Base-by-base conservation (phyloP, 2,797 vertebrate genomes). In the Mastacembelus armatus region DNA sequence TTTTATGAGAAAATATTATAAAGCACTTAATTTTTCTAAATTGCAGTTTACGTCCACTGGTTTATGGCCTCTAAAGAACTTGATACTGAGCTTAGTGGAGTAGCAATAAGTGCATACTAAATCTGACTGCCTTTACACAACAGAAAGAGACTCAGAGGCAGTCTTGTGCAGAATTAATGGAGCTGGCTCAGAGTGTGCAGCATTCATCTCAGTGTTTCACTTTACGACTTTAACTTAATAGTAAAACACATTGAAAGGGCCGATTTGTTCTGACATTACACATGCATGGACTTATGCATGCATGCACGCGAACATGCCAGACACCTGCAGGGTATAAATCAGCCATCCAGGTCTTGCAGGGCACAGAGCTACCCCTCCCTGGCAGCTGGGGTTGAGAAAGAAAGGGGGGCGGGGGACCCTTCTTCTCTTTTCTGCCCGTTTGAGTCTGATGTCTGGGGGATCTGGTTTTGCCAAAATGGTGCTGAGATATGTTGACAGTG, bases 281-380 rank as follows among this genome's bases (percentile, higher is more conserved):
- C 62, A 44, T 77, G 78, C 71, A 39, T 52, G 19, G 50, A 66
- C 55, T 66, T 64, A 64, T 57, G 63, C 72, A 67, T 78, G 61
- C 61, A 55, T 71, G 62, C 71, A 80, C 75, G 71, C 57, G 74
- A 72, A 80, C 81, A 80, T 74, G 75, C 52, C 68, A 68, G 78
- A 86, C 91, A 91, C 90, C 90, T 92, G 91, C 85, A 81, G 81
- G 67, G 74, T 78, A 81, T 92, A 91, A 91, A 93, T 92, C 87
- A 90, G 75, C 44, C n/a, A 12, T 33, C 21, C 21, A 52, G 60
- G 39, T 62, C 62, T 64, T 30, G 15, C 58, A 48, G 61, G 55
- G 72, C 71, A 80, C 49, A 50, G 67, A 64, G 49, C 59, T 69
- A 66, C 50, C 78, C 66, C 63, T 78, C 67, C 60, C 55, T 77